These are phyloP conservation scores for Melanotaenia nigrans DNA, from an alignment of 2,797 vertebrate species.

Conservation along the genomic window DNA sequence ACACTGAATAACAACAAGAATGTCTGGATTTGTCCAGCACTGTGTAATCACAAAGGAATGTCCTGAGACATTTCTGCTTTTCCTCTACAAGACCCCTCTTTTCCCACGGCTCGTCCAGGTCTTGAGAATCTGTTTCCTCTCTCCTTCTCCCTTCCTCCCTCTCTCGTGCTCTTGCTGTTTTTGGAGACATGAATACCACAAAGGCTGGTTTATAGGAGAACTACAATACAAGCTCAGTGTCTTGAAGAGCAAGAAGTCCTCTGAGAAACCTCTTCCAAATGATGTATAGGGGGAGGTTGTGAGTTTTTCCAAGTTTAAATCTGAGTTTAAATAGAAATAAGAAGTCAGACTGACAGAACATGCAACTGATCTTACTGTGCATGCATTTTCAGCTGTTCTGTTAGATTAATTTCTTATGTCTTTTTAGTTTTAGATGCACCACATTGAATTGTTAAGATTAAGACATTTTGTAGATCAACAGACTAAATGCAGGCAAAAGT, in stretches of 20 bases:
- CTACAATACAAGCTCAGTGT: slow-evolving; percentile 69
- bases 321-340: slow-evolving; percentile 43
- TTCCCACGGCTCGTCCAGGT: slow-evolving; percentile 83
- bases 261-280: slow-evolving; percentile 42
- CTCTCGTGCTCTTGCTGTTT: slow-evolving; percentile 52
- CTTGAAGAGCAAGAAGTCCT: slow-evolving; percentile 56
- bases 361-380: slow-evolving; percentile 32
- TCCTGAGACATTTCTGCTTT: slow-evolving; percentile 84
- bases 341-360: slow-evolving; percentile 45
- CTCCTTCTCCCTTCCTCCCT: slow-evolving; percentile 47
- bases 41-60: slow-evolving; percentile 89
- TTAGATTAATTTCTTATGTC: slow-evolving; percentile 7
- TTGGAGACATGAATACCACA: slow-evolving; percentile 72
- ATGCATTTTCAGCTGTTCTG: slow-evolving; percentile 28
- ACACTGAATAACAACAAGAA: slow-evolving; percentile 76
- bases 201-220: slow-evolving; percentile 70
- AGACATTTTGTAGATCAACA: not conserved
- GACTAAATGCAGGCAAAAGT: slow-evolving; percentile 17
- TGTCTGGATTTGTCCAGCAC: slow-evolving; percentile 83
- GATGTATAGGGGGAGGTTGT: slow-evolving; percentile 37
- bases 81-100: slow-evolving; percentile 82
- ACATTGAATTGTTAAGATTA: not conserved
- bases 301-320: slow-evolving; percentile 27
- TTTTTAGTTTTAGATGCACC: slow-evolving; percentile 17
- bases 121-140: slow-evolving; percentile 78